Evolutionary conservation across 2,797 vertebrate genomes (phyloP).

Genomic region (Phrynocephalus forsythii): DNA sequence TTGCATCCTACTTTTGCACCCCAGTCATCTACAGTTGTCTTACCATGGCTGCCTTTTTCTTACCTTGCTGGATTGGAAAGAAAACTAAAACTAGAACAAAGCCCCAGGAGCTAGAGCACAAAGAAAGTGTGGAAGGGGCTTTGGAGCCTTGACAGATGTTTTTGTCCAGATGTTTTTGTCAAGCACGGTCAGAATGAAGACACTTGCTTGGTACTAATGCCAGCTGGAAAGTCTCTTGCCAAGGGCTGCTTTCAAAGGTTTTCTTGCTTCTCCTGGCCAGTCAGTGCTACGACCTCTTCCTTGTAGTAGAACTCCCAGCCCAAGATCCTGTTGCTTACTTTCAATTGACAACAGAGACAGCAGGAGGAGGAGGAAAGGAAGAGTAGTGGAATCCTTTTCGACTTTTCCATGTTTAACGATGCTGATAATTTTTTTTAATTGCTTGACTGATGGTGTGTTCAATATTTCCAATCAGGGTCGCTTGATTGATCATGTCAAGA

Average conservation of each 20-base stretch:
- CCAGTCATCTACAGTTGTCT: too few species aligned
- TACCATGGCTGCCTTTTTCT: too few species aligned
- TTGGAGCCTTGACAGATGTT: not conserved
- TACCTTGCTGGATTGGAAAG: not conserved
- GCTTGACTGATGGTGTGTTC: constrained; percentile 34
- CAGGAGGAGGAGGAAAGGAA: not conserved
- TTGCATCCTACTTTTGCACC: not conserved
- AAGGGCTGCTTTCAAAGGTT: not conserved
- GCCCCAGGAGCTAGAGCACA: not conserved
- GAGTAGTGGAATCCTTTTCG: not conserved
- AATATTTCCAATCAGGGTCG: constrained; percentile 84
- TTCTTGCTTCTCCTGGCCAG: not conserved
- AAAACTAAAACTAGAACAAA: not conserved
- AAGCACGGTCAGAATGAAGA: not conserved
- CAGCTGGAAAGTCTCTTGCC: not conserved
- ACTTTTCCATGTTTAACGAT: not conserved
- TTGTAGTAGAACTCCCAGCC: not conserved
- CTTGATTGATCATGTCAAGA: constrained; percentile 98
- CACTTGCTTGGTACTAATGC: not conserved
- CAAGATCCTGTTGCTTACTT: not conserved
- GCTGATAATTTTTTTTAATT: not conserved
- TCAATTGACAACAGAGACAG: not conserved
- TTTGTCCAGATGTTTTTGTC: not conserved
- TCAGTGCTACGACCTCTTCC: not conserved
- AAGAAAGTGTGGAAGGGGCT: too few species aligned